A percentile compares a stretch with the other conserved stretches of the same genome.
Conservation (phyloP, 2,797 vertebrate genomes). For the Coracias cyanogaster region DNA sequence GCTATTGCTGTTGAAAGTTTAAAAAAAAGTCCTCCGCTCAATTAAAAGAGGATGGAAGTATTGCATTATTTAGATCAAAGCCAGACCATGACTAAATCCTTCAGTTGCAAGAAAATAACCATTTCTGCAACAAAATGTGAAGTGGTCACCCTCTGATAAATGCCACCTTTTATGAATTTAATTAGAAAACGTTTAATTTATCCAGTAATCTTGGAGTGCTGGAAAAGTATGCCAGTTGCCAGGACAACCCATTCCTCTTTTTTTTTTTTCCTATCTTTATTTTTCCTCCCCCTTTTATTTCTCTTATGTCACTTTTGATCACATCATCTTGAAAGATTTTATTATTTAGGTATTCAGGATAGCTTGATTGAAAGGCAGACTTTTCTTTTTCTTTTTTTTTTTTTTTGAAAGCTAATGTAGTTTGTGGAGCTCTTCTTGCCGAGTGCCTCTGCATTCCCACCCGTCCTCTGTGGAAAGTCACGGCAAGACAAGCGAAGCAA, state of each 20-base stretch:
- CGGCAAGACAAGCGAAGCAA: accelerated
- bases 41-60: background rate
- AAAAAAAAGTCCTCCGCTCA: background rate
- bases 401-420: background rate
- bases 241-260: background rate
- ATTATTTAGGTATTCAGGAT: conserved; percentile 15
- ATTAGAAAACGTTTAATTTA: conserved; percentile 21
- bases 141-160: background rate
- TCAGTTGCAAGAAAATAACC: background rate
- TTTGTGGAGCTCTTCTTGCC: background rate
- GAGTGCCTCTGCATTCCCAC: background rate
- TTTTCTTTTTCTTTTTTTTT: too few relatives aligned
- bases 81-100: background rate
- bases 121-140: background rate
- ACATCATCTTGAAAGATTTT: conserved; percentile 30
- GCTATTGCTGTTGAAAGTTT: background rate
- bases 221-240: conserved; percentile 37
- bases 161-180: conserved; percentile 6
- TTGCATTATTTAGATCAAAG: background rate
- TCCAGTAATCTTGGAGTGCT: background rate
- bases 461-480: background rate
- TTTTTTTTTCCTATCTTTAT: background rate
- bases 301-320: conserved; percentile 60
- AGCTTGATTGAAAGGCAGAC: background rate
- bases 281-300: background rate